Conservation (phyloP, 2,888 invertebrate species). For the Dusona sp. region DNA sequence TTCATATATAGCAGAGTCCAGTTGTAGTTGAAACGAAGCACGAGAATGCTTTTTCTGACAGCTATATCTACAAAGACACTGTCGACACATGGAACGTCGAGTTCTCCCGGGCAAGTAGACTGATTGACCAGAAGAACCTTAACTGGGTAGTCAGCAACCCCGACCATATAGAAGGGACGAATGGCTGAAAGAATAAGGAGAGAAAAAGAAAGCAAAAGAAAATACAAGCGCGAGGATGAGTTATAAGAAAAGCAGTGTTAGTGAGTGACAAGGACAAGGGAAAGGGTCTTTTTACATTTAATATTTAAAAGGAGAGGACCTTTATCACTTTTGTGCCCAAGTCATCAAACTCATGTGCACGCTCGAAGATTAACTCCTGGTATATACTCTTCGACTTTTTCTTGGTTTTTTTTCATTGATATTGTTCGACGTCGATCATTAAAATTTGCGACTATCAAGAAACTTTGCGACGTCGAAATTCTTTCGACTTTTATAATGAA, state of each 20-base stretch:
- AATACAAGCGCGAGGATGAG: not conserved
- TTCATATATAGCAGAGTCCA: not conserved
- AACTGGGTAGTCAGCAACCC: not conserved
- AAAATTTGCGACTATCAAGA: not conserved
- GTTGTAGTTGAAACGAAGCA: constrained; percentile 49
- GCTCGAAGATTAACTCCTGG: too few relatives aligned
- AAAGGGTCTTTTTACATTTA: not conserved
- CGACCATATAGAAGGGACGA: not conserved
- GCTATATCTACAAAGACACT: not conserved
- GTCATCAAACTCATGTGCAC: too few relatives aligned
- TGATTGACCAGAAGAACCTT: constrained; percentile 26
- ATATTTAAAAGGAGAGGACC: not conserved
- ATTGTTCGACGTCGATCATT: not conserved
- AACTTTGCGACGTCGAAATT: not conserved
- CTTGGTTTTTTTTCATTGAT: not conserved
- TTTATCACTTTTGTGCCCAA: not conserved
- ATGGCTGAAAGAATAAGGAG: not conserved
- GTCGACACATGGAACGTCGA: constrained; percentile 32
- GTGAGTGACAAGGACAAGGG: not conserved
- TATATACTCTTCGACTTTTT: not conserved
- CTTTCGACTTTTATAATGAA: not conserved
- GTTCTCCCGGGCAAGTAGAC: not conserved
- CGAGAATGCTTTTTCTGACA: constrained; percentile 57
- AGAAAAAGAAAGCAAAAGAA: not conserved
- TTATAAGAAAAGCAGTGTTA: not conserved